These are phyloP conservation scores for Leptogaster cylindrica DNA, from an alignment of 2,888 invertebrate species.

Conservation along the genomic window DNA sequence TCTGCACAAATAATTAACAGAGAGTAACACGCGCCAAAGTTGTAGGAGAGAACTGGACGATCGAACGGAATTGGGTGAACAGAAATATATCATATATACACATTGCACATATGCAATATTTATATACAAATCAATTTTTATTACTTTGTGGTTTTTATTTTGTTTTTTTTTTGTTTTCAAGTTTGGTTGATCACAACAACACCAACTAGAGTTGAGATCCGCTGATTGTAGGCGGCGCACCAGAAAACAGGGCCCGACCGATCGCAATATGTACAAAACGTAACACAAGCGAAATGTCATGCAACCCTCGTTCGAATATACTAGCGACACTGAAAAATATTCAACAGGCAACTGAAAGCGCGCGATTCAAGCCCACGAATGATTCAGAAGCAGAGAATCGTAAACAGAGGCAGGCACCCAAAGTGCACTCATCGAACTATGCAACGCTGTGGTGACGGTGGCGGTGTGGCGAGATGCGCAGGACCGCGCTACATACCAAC, in stretches of 20 bases:
- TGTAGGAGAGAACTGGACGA: no score
- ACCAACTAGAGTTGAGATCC: neutral
- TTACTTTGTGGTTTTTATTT: no score
- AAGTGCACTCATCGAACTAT: neutral
- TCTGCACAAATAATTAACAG: no score
- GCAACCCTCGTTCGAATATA: neutral
- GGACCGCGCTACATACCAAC: neutral
- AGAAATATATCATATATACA: no score
- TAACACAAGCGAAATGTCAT: conserved; percentile 25
- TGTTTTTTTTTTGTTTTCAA: no score
- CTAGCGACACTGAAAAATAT: neutral
- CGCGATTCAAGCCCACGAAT: neutral
- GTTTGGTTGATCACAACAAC: neutral
- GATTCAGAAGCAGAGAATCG: conserved; percentile 34
- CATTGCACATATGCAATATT: no score
- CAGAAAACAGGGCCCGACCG: neutral
- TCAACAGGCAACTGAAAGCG: conserved; percentile 25
- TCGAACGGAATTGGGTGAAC: no score
- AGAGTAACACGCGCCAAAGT: no score
- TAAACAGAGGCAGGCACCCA: conserved; percentile 18
- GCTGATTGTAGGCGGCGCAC: no score
- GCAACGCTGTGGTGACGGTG: neutral
- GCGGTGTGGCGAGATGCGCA: conserved; percentile 17
- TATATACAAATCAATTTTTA: no score
- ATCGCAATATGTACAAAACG: conserved; percentile 21